Conservation (phyloP, 2,888 invertebrate species). For the Epiblema foenella region DNA sequence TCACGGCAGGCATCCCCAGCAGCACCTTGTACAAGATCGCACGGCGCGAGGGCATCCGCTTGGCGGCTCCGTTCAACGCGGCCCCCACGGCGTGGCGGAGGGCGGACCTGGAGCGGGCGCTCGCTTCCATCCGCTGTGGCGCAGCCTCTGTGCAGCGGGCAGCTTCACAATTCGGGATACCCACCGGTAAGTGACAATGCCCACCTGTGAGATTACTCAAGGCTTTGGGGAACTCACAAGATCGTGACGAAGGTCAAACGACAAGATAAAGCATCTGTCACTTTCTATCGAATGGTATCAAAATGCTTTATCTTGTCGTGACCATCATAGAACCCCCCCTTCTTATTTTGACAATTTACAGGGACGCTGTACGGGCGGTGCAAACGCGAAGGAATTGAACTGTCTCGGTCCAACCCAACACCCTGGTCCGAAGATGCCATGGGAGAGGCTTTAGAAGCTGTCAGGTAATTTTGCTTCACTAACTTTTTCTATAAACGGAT, state of each 20-base stretch:
- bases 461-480: conserved; percentile 85
- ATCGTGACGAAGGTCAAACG: too few species aligned
- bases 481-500: neutral
- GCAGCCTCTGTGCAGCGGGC: conserved; percentile 94
- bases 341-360: conserved; percentile 51
- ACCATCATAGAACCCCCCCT: too few species aligned
- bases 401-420: conserved; percentile 95
- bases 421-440: conserved; percentile 97
- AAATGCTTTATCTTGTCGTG: too few species aligned
- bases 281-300: too few species aligned
- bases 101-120: conserved; percentile 92
- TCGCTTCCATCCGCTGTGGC: conserved; percentile 92
- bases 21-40: conserved; percentile 97
- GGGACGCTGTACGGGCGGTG: conserved; percentile 95
- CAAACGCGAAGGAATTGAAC: conserved; percentile 94
- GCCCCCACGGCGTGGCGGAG: conserved; percentile 96
- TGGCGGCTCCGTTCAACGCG: conserved; percentile 96
- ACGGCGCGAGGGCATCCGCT: conserved; percentile 93
- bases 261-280: too few species aligned
- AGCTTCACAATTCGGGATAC: conserved; percentile 94
- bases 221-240: neutral
- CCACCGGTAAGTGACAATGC: conserved; percentile 84
- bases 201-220: neutral
- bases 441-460: conserved; percentile 95
- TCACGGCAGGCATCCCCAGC: conserved; percentile 90